phyloP scores from a whole-genome alignment of 2,113 vertebrate species.

The Gallinago paraguaiae region DNA sequence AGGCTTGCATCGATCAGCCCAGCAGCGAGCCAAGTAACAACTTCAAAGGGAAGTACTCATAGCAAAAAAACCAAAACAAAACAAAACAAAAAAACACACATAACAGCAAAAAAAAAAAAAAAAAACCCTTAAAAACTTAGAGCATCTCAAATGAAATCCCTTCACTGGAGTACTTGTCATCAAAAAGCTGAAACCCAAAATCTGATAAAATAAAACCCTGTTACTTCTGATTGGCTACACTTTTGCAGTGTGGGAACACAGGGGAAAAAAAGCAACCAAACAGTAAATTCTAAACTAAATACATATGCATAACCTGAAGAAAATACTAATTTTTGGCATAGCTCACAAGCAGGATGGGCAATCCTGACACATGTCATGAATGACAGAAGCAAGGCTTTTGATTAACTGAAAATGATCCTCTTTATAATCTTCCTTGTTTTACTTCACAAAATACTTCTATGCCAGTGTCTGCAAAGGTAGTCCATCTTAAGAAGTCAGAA shows the following conservation, averaged over 20 bases:
- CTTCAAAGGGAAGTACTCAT: background rate
- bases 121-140: background rate
- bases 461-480: background rate
- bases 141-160: background rate
- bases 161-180: background rate
- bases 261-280: background rate
- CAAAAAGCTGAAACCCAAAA: background rate
- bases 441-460: background rate
- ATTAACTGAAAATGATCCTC: background rate
- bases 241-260: background rate
- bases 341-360: background rate
- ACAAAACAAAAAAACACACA: too few relatives aligned
- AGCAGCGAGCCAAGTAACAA: background rate
- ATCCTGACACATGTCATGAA: background rate
- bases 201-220: background rate
- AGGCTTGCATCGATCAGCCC: background rate
- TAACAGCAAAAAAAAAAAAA: background rate
- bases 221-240: background rate
- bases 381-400: background rate
- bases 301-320: background rate
- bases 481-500: background rate
- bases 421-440: background rate
- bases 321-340: background rate
- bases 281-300: background rate
- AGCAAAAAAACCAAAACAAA: background rate